Evolutionary conservation across 2,797 vertebrate genomes (phyloP), one percentile per base, ranked within the genome.

Genomic region (Enteromius thamalakanensis): DNA sequence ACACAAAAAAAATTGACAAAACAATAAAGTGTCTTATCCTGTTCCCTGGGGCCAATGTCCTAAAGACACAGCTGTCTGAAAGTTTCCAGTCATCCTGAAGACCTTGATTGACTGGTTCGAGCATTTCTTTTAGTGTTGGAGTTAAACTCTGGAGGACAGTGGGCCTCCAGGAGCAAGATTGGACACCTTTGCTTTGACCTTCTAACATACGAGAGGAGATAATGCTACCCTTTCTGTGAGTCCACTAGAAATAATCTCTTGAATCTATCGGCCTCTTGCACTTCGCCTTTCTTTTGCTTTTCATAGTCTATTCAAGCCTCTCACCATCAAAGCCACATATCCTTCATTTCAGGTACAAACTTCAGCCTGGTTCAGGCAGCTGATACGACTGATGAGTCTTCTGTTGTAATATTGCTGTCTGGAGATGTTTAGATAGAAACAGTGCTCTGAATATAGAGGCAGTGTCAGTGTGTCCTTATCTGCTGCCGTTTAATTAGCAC

Each of bases 381-480:
- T 87, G 84, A 90, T 92, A 91, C 83, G 86, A 89, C 86, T 89
- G 88, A 93, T 93, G 91, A 91, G 90, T 85, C 90, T 89, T 87
- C 87, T 84, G 88, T 92, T 92, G 92, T 91, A 80, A 88, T 76
- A 26, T 77, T 60, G 85, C 84, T 68, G 88, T 91, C 89, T 91
- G 90, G 89, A 91, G 91, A 92, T 93, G 47, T 47, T 21, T 42
- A 89, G 91, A 92, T 91, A 90, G 88, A 86, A 90, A 89, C 86
- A 89, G 90, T 90, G 89, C 65, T 49, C 70, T 89, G 88, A 89
- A 89, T 88, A 83, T 83, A 81, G 21, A 45, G 88, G 86, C 89
- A 86, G 88, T 79, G 80, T 86, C 83, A 51, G 86, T 86, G 53
- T 84, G 82, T 26, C 47, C 90, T 92, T 92, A 93, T 91, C 91